These are phyloP conservation scores for Dyspetes luteomarginatus DNA, from an alignment of 2,888 invertebrate species.

Conservation along the genomic window DNA sequence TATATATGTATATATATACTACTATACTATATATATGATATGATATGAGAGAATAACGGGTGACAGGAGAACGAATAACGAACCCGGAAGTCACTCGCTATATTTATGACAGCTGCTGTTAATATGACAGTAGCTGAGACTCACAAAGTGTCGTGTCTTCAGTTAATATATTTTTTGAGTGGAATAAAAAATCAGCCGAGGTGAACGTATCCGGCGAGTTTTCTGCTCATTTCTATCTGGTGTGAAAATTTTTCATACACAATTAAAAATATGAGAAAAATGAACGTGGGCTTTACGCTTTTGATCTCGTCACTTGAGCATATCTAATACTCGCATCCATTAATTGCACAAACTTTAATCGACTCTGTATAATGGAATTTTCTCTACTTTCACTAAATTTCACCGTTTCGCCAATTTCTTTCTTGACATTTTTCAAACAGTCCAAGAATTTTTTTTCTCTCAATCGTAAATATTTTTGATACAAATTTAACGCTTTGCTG, in stretches of 20 bases:
- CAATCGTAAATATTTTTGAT: slow-evolving; percentile 10
- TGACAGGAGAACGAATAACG: slow-evolving; percentile 27
- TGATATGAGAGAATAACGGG: slow-evolving; percentile 45
- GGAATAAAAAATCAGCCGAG: slow-evolving; percentile 52
- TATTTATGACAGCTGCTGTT: slow-evolving; percentile 39
- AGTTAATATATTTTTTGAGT: slow-evolving; percentile 21
- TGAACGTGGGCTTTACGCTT: slow-evolving; percentile 48
- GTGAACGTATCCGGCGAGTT: slow-evolving; percentile 57
- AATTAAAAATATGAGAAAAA: background rate
- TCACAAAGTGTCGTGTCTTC: slow-evolving; percentile 14
- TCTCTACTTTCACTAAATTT: slow-evolving; percentile 59
- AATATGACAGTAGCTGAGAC: slow-evolving; percentile 42
- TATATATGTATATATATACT: too few relatives aligned
- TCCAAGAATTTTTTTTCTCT: background rate
- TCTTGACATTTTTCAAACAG: background rate
- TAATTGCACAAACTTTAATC: slow-evolving; percentile 47
- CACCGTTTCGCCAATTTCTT: slow-evolving; percentile 38
- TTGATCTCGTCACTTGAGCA: slow-evolving; percentile 20
- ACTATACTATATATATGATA: too few relatives aligned
- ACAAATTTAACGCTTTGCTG: slow-evolving; percentile 34
- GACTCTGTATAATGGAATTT: slow-evolving; percentile 42
- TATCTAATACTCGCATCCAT: slow-evolving; percentile 27
- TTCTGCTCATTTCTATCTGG: slow-evolving; percentile 29
- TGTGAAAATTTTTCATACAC: slow-evolving; percentile 52
- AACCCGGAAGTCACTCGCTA: slow-evolving; percentile 56